Evolutionary conservation across 2,113 vertebrate genomes (phyloP).

Genomic region (Pycnonotus jocosus): DNA sequence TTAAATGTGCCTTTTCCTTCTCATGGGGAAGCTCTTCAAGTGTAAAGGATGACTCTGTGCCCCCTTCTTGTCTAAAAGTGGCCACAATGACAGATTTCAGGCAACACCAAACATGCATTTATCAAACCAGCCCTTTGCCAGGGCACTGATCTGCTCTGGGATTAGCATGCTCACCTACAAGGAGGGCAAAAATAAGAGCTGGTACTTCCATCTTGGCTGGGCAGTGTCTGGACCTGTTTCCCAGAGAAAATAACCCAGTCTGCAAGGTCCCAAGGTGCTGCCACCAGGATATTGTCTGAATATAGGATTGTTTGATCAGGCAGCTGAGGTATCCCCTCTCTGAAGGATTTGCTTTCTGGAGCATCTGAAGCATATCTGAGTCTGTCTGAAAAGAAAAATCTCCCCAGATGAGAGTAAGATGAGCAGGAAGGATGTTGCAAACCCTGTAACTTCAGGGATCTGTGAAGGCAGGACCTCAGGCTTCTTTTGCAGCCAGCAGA

Average conservation of each 20-base stretch:
- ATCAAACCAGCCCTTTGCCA: not conserved
- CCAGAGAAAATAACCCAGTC: not conserved
- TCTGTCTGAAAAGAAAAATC: not conserved
- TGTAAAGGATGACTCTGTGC: not conserved
- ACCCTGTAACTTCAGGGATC: not conserved
- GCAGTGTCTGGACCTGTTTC: not conserved
- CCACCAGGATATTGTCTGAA: not conserved
- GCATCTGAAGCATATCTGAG: not conserved
- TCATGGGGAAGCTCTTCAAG: not conserved
- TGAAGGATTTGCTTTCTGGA: not conserved
- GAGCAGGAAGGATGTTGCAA: not conserved
- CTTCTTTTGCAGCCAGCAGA: not conserved
- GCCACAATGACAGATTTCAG: not conserved
- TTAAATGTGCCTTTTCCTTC: not conserved
- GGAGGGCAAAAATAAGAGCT: not conserved
- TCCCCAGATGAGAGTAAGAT: not conserved
- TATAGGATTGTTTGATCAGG: not conserved
- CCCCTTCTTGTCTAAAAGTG: not conserved
- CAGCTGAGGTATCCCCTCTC: not conserved
- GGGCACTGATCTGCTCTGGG: not conserved
- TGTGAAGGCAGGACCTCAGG: not conserved
- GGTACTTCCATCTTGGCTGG: not conserved
- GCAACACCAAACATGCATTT: not conserved
- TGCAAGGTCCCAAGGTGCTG: not conserved
- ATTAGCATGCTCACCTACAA: not conserved